A percentile compares a stretch with the other conserved stretches of the same genome.
phyloP scores from a whole-genome alignment of 2,113 vertebrate genomes.

The Excalfactoria chinensis region DNA sequence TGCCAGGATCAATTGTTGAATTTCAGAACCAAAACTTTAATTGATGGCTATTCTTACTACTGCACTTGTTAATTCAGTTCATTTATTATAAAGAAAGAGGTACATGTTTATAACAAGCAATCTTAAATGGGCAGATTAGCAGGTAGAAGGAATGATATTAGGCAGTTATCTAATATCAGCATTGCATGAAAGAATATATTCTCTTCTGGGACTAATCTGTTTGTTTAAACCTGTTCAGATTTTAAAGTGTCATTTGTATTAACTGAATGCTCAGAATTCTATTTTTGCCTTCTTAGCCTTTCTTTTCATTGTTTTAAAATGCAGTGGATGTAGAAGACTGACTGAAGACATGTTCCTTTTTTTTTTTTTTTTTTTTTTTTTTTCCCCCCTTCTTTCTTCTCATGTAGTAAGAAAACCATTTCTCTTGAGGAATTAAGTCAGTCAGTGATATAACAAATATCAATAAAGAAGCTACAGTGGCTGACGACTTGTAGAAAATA shows the following conservation, averaged over 20 bases:
- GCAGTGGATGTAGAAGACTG: neutral
- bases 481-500: neutral
- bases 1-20: neutral
- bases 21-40: neutral
- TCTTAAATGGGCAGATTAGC: neutral
- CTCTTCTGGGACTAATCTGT: constrained; percentile 15
- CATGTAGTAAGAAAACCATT: neutral
- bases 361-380: neutral
- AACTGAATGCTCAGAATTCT: constrained; percentile 3
- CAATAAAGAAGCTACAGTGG: neutral
- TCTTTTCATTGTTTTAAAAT: neutral
- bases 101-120: neutral
- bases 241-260: constrained; percentile 24
- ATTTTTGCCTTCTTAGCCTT: neutral
- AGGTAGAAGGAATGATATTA: neutral
- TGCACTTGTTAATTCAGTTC: neutral
- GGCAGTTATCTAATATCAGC: neutral
- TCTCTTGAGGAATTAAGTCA: neutral
- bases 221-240: constrained; percentile 14
- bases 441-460: neutral
- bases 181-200: neutral
- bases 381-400: neutral
- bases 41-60: neutral
- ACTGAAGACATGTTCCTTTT: neutral
- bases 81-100: neutral